Evolutionary conservation across 1,140 invertebrate genomes (phyloP), one percentile per base, ranked within the genome.

Genomic region (Drosophila fuyamai): DNA sequence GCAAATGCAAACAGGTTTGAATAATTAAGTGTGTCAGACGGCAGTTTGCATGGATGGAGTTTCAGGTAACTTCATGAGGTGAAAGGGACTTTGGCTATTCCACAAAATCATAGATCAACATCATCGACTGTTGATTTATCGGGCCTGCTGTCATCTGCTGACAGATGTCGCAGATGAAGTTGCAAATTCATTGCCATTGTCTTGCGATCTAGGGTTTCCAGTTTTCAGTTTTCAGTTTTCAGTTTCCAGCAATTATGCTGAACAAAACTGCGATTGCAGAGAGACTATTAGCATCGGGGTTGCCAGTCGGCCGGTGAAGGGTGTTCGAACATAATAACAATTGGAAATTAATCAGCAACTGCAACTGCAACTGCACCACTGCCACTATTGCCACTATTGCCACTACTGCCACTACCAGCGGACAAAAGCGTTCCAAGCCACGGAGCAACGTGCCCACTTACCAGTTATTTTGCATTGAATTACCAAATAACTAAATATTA

Each of bases 401-500:
- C 18, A 18, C 18, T 18, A 18, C 0, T 18, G 18, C 18, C 18
- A 18, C 18, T 18, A 18, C 18, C n/a, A n/a, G 27, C 29, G 16
- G 40, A 51, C 29, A 38, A 38, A 44, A 47, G 48, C 65, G 63
- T 67, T 67, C 58, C 63, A 29, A 67, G 58, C 48, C 61, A 54
- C 43, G 13, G 61, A 65, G 43, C 61, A 63, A 63, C 47, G 51
- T 55, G 60, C 59, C 50, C 27, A 55, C 50, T 73, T 73, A 55
- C 27, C 38, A 55, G 46, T 43, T 63, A 38, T 50, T 74, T 63
- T 75, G 71, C 71, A 75, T 75, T 75, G 60, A 75, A 65, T 75
- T 75, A 75, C 71, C 71, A 75, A 75, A 75, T 75, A 75, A 75
- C 58, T 65, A 65, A 75, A 63, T 75, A 75, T 50, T 65, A 38